Evolutionary conservation across 2,113 vertebrate species (phyloP), one percentile per base, ranked within the genome.

Genomic region (Hemichromis elongatus): DNA sequence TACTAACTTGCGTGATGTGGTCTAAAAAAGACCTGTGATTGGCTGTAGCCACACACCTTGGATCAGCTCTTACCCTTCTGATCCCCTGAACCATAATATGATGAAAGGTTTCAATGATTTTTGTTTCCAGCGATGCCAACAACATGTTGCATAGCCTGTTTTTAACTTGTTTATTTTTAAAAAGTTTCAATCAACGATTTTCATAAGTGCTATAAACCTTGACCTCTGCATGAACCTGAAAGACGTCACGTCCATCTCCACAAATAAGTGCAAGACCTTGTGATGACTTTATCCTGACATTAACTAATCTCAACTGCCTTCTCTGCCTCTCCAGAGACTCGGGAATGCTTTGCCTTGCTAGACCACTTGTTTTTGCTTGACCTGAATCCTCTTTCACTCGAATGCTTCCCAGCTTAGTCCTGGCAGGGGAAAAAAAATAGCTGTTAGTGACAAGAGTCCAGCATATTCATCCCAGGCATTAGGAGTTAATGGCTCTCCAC

Each of bases 301-400:
- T 47, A 52, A 52, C 45, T 33, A 40, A 79, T 63, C 40, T 80
- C 50, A 86, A 80, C 77, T 85, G 21, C 70, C 28, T 83, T 45
- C 16, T 52, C 45, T 88, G 85, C 53, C 33, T 57, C 82, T 63
- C 52, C 24, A 68, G 19, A 55, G 21, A 86, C 18, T 66, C 12
- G 16, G 66, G 52, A 47, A 59, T 47, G 18, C 5, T 12, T 70
- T 14, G 6, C 13, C 14, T 45, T 82, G 42, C 77, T 85, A 66
- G 75, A 77, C 40, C 54, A 18, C 19, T 82, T 57, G 35, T 61
- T 80, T 90, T 85, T 77, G 81, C 54, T 82, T 85, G 84, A 85
- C 79, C 68, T 70, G 11, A 82, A 57, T 86, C 45, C 24, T 73
- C 21, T 79, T 61, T 88, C 54, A 82, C 40, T 63, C 81, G 21